Evolutionary conservation across 2,888 invertebrate species (phyloP), one percentile per base, ranked within the genome.

Genomic region (Cabera pusaria): DNA sequence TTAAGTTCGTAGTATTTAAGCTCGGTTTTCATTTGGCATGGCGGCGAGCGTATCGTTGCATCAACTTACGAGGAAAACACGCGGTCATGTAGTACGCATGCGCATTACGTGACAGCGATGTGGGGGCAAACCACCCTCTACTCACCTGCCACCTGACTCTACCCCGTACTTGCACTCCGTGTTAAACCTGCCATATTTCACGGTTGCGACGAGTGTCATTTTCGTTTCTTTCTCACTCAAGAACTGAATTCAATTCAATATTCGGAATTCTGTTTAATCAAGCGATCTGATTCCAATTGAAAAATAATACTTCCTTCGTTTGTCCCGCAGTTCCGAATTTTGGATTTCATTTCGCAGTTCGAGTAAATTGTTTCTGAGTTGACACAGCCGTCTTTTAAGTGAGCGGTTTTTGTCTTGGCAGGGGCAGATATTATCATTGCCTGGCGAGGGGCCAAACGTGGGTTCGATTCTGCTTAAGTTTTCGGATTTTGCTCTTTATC

Each of bases 81-180:
- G 85, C 73, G 72, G 77, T 56, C 48, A 64, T 72, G 70, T 69
- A 68, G 71, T 75, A 77, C 80, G 84, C 86, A 72, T 81, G 87
- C 86, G 87, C 67, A 39, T 44, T 67, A 49, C 52, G 44, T 32
- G 49, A 36, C 46, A 36, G 47, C 32, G 42, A 46, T 34, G 46
- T 25, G 49, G 44, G 11, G 39, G 39, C 21, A 36, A 20, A 41
- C 39, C 42, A 44, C 52, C 51, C 41, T 44, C 53, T 43, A 14
- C 46, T 58, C 56, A 40, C 57, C 62, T 56, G 58, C 64, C 56
- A 59, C 59, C 62, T 58, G 50, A 46, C 36, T 37, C 45, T 40
- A 50, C 41, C 68, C 63, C 70, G 61, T 69, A 65, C 70, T 61
- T 56, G 58, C 60, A 64, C 57, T 64, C 58, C 62, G 70, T 77